Conservation (phyloP, 2,888 invertebrate species). For the Heliconius ismenius region DNA sequence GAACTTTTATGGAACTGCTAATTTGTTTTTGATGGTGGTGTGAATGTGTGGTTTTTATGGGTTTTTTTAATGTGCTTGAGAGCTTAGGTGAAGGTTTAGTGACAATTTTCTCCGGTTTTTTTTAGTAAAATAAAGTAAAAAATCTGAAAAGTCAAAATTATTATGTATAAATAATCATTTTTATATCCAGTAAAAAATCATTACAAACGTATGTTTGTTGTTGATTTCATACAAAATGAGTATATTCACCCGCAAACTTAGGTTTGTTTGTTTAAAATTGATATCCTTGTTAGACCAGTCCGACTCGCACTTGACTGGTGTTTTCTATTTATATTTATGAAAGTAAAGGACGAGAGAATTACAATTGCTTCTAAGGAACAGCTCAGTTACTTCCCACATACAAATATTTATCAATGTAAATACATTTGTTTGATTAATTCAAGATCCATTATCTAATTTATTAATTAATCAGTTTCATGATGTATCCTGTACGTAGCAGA, state of each 20-base stretch:
- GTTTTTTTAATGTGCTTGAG: not conserved
- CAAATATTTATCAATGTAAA: not conserved
- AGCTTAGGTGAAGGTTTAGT: not conserved
- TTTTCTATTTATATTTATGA: not conserved
- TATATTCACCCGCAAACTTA: too few relatives aligned
- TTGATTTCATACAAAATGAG: too few relatives aligned
- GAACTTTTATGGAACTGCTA: not conserved
- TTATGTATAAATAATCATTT: too few relatives aligned
- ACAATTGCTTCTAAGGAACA: not conserved
- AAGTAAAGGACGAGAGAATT: not conserved
- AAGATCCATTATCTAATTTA: not conserved
- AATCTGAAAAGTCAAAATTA: too few relatives aligned
- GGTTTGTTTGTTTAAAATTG: too few relatives aligned
- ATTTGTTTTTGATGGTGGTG: slow-evolving; percentile 2
- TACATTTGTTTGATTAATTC: not conserved
- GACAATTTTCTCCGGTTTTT: not conserved
- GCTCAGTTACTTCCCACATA: not conserved
- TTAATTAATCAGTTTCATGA: too few relatives aligned
- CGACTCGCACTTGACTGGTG: too few relatives aligned
- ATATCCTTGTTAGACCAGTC: too few relatives aligned
- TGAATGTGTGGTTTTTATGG: not conserved
- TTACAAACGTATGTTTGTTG: too few relatives aligned
- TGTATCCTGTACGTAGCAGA: too few relatives aligned
- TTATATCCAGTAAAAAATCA: too few relatives aligned
- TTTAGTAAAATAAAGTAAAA: too few relatives aligned